Percentiles rank a stretch among this genome's conserved stretches.
These are phyloP conservation scores for Alcis repandata DNA, from an alignment of 2,888 invertebrate genomes.

Conservation along the genomic window DNA sequence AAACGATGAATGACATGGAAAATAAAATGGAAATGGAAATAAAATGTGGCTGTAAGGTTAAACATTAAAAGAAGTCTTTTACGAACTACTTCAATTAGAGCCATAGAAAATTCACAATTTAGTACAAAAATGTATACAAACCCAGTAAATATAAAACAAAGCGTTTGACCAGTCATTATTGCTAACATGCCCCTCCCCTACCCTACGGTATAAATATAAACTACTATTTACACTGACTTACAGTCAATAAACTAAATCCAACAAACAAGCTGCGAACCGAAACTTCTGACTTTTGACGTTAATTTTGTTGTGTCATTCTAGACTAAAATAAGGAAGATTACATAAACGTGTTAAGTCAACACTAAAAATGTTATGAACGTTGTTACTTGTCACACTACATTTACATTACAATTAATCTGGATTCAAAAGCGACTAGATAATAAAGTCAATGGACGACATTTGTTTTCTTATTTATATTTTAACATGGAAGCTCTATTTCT, in stretches of 20 bases:
- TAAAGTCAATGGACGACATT: conserved; percentile 3
- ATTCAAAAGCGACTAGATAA: background rate
- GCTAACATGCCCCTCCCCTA: conserved; percentile 82
- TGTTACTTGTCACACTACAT: background rate
- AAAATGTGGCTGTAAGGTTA: too few relatives aligned
- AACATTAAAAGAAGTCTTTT: background rate
- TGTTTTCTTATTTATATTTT: too few relatives aligned
- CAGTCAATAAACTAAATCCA: conserved; percentile 56
- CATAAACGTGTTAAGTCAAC: background rate
- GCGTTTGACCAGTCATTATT: conserved; percentile 81
- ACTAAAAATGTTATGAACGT: background rate
- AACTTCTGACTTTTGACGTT: background rate
- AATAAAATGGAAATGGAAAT: too few relatives aligned
- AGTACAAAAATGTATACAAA: conserved; percentile 39
- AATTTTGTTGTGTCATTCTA: background rate
- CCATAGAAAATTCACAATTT: conserved; percentile 1
- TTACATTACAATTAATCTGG: background rate
- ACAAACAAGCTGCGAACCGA: background rate
- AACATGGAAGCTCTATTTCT: too few relatives aligned
- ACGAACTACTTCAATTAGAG: background rate
- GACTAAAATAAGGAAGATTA: background rate
- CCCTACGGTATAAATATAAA: conserved; percentile 75
- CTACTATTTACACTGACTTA: conserved; percentile 84
- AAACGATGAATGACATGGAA: too few relatives aligned
- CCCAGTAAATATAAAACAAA: conserved; percentile 53